Conservation (phyloP, 2,888 invertebrate genomes). For the Phorcus lineatus region DNA sequence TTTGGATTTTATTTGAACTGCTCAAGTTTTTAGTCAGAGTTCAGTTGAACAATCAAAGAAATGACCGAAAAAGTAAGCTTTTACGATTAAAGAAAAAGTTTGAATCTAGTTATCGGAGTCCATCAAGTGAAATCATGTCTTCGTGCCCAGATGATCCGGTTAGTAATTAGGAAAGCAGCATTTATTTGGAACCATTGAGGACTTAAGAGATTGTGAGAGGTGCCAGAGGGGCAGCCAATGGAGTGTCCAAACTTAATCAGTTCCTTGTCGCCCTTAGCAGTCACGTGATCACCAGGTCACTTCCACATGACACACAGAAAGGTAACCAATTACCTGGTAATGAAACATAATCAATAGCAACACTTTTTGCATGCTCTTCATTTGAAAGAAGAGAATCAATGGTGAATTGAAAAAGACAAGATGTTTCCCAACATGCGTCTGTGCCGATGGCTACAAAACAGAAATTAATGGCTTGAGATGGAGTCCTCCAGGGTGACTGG, state of each 20-base stretch:
- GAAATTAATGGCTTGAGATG: not conserved
- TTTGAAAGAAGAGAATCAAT: slow-evolving; percentile 17
- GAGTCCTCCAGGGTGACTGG: not conserved
- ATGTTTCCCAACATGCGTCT: slow-evolving; percentile 5
- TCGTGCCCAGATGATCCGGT: slow-evolving; percentile 16
- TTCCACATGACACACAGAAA: not conserved
- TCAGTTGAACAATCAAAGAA: not conserved
- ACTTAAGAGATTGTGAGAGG: slow-evolving; percentile 14
- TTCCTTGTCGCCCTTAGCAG: not conserved
- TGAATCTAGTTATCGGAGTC: not conserved
- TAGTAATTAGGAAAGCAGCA: slow-evolving; percentile 22
- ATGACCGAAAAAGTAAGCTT: not conserved
- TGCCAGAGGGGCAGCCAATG: not conserved
- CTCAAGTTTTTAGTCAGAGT: not conserved
- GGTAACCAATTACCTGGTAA: slow-evolving; percentile 21
- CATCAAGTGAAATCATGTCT: not conserved
- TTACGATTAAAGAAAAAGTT: not conserved
- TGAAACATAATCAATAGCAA: slow-evolving; percentile 19
- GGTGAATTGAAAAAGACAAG: slow-evolving; percentile 15
- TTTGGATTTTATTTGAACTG: slow-evolving; percentile 1
- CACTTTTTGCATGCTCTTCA: not conserved
- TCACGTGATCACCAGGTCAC: slow-evolving; percentile 10
- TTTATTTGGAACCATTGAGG: not conserved
- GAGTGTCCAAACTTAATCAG: slow-evolving; percentile 24
- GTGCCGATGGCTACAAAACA: not conserved